These are phyloP conservation scores for Gnathonemus echidnorhynchus DNA, from an alignment of 2,113 vertebrate genomes.

Conservation along the genomic window DNA sequence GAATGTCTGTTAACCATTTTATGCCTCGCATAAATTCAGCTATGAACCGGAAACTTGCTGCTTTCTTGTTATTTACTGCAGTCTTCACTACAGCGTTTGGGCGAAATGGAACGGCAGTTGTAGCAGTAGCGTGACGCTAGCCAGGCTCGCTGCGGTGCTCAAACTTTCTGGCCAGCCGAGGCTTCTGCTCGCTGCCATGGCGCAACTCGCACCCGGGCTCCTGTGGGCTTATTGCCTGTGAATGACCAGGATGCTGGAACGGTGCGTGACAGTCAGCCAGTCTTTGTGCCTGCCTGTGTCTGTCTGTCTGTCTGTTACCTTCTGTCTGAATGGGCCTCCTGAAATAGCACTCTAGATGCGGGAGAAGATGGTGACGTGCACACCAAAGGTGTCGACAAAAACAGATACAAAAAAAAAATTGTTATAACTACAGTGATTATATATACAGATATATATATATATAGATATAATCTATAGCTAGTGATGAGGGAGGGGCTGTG, in stretches of 20 bases:
- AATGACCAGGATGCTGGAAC: background rate
- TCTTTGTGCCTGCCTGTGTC: constrained; percentile 23
- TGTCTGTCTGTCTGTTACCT: constrained; percentile 30
- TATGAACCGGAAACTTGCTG: background rate
- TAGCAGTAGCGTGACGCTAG: background rate
- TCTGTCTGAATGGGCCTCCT: constrained; percentile 37
- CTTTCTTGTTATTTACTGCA: background rate
- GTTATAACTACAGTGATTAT: constrained; percentile 36
- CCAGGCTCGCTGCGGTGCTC: background rate
- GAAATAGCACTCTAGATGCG: constrained; percentile 8
- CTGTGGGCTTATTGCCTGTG: background rate
- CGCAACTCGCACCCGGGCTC: background rate
- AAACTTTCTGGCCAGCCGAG: background rate
- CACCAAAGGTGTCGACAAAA: constrained; percentile 61
- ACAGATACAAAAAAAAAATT: constrained; percentile 40
- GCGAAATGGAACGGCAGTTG: background rate
- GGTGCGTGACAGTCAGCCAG: background rate
- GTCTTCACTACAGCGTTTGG: background rate
- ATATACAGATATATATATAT: constrained; percentile 23
- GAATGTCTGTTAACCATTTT: background rate
- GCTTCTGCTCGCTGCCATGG: background rate
- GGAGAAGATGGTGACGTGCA: constrained; percentile 43
- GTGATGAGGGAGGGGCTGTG: constrained; percentile 19
- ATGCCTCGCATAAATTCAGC: background rate
- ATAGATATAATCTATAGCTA: constrained; percentile 39